Evolutionary conservation across 2,888 invertebrate species (phyloP), one percentile per base, ranked within the genome.

Genomic region (Megastigmus dorsalis): DNA sequence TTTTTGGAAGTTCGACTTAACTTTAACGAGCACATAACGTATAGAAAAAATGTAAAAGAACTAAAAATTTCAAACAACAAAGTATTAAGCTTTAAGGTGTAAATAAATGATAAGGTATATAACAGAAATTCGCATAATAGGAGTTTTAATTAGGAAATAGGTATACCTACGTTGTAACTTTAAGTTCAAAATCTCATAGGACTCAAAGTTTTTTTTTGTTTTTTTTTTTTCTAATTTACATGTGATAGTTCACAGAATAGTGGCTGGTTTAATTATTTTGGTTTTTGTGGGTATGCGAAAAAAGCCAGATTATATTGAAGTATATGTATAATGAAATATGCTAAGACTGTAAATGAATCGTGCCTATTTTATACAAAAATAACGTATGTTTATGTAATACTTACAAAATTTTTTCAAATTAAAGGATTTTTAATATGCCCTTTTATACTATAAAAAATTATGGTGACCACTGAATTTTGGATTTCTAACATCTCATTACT

Each of bases 71-170:
- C 23, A 33, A 72, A 55, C 52, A 73, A 45, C 57, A 33, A 33
- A 69, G 20, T 63, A 26, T 55, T 33, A 48, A 65, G 52, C 26
- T 68, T 73, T 59, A 20, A 26, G 67, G 28, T 52, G 41, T 30
- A 68, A 75, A 67, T 62, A 75, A 75, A 74, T 74, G 9, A 74
- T 43, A 72, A 76, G 28, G 13, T 72, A 65, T 59, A 71, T 60
- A 55, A 71, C 26, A 65, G 23, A 65, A 41, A 75, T 38, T 62
- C 33, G 38, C 57, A 65, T 48, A 43, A 66, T 45, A 55, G 28
- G 60, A 67, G 55, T 59, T 66, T 67, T 41, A 75, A 71, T 67
- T 65, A 71, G 28, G 45, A 71, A 75, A 60, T 60, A 50, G 67
- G 1, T 43, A 75, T 75, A 75, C 71, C 71, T 75, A 71, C 75